These are phyloP conservation scores for Quadriops clusia DNA, from an alignment of 2,888 invertebrate species.

Conservation along the genomic window DNA sequence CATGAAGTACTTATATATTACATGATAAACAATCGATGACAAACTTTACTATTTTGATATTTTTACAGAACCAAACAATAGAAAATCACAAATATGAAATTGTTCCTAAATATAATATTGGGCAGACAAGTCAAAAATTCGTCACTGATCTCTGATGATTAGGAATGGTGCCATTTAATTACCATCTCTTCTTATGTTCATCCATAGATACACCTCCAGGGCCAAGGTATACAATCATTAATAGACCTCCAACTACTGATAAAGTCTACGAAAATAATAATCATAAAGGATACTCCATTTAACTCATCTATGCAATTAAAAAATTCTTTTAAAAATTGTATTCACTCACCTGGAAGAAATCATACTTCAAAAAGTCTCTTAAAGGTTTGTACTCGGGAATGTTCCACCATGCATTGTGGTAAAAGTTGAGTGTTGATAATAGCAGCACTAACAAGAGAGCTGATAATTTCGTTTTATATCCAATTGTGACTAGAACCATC, in stretches of 20 bases:
- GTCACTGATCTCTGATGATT: no score
- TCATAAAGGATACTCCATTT: constrained; percentile 10
- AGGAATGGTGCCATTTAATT: no score
- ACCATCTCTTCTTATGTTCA: constrained; percentile 99
- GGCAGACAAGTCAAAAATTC: no score
- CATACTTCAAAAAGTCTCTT: constrained; percentile 98
- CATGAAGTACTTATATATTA: no score
- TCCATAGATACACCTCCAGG: constrained; percentile 99
- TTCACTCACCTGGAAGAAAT: constrained; percentile 91
- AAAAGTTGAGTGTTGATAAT: constrained; percentile 82
- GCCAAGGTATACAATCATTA: constrained; percentile 96
- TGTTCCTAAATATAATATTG: no score
- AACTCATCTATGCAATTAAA: constrained; percentile 1
- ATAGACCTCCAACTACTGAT: constrained; percentile 94
- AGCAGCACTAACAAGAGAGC: constrained; percentile 87
- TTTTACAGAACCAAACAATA: no score
- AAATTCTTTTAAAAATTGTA: constrained; percentile 3
- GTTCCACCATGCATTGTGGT: constrained; percentile 98
- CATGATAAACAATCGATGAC: no score
- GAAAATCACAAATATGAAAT: no score
- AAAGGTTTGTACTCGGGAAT: constrained; percentile 91
- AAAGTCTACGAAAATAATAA: constrained; percentile 74
- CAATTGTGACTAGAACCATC: constrained; percentile 92
- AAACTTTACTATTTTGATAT: no score
- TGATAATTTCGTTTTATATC: constrained; percentile 97